Conservation (phyloP, 2,888 invertebrate genomes). For the Encarsia formosa region DNA sequence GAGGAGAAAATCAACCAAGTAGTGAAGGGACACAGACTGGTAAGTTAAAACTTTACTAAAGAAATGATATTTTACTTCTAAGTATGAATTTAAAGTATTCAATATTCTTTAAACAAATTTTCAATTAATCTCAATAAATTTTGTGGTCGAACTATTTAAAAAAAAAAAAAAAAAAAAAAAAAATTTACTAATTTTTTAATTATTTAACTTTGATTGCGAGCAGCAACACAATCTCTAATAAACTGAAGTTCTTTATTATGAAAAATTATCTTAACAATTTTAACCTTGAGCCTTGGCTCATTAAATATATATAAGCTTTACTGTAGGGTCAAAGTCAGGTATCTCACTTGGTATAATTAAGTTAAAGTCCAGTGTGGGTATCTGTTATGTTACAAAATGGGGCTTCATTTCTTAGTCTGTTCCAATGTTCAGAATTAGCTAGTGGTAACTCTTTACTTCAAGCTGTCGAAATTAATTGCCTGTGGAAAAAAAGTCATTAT, state of each 20-base stretch:
- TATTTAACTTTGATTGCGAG: too few species aligned
- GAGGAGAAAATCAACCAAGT: slow-evolving; percentile 43
- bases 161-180: too few species aligned
- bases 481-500: not conserved
- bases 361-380: slow-evolving; percentile 40
- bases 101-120: too few species aligned
- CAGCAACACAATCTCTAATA: too few species aligned
- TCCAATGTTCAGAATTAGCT: slow-evolving; percentile 29
- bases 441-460: slow-evolving; percentile 25
- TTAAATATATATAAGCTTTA: slow-evolving; percentile 25
- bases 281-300: slow-evolving; percentile 24
- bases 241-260: too few species aligned
- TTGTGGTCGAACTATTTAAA: too few species aligned
- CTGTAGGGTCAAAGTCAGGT: slow-evolving; percentile 34
- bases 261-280: slow-evolving; percentile 4
- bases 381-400: slow-evolving; percentile 44
- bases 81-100: too few species aligned
- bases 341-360: slow-evolving; percentile 42
- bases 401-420: slow-evolving; percentile 43
- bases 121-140: too few species aligned
- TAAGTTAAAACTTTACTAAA: slow-evolving; percentile 31
- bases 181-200: too few species aligned
- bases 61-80: not conserved
- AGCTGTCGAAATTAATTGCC: not conserved
- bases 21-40: slow-evolving; percentile 40